phyloP scores from a whole-genome alignment of 2,113 vertebrate genomes.

The Prinia subflava region DNA sequence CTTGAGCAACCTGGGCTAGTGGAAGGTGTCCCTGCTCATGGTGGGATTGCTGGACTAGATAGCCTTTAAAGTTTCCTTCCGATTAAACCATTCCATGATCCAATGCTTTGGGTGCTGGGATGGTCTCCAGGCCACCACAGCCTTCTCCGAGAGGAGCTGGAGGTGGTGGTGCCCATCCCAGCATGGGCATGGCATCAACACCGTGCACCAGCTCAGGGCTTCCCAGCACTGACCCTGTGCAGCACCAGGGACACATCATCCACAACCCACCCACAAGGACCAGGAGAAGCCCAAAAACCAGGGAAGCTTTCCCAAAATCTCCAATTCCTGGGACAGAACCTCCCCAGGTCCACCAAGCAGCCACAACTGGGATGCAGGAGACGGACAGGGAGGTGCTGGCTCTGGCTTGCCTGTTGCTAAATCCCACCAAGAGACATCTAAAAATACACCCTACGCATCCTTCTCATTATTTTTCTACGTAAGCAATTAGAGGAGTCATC shows the following conservation, averaged over 20 bases:
- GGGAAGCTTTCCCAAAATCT: neutral
- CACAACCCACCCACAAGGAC: neutral
- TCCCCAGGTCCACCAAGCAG: neutral
- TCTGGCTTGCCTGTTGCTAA: neutral
- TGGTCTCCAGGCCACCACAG: neutral
- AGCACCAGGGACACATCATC: neutral
- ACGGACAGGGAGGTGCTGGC: neutral
- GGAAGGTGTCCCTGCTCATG: neutral
- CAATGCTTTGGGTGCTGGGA: neutral
- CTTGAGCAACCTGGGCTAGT: neutral
- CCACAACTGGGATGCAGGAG: neutral
- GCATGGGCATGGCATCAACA: fast-evolving
- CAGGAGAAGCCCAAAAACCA: neutral
- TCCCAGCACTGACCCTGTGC: neutral
- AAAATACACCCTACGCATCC: conserved; percentile 57
- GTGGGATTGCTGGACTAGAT: no score
- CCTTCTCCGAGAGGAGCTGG: neutral
- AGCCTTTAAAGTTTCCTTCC: neutral
- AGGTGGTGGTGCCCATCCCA: fast-evolving
- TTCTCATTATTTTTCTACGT: conserved; percentile 57
- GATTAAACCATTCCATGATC: neutral
- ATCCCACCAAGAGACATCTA: conserved; percentile 60
- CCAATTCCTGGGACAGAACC: neutral
- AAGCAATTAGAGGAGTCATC: conserved; percentile 59
- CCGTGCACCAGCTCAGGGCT: fast-evolving